phyloP scores from a whole-genome alignment of 2,797 vertebrate species.

The Epinephelus awoara region DNA sequence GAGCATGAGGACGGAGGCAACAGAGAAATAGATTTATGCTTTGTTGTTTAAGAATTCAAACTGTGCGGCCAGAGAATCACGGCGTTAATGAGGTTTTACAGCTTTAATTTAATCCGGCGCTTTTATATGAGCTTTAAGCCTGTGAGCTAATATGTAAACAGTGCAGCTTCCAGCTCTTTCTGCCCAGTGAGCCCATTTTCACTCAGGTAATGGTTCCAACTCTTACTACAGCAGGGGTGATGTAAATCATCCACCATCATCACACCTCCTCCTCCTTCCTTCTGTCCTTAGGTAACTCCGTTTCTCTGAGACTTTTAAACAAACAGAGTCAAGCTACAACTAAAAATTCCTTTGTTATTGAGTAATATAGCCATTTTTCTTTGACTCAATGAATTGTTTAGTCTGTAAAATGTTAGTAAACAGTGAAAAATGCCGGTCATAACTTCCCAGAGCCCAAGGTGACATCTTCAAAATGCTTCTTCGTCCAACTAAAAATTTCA shows the following conservation, averaged over 20 bases:
- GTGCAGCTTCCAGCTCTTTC: slow-evolving; percentile 38
- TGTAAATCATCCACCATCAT: slow-evolving; percentile 28
- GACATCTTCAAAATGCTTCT: no score
- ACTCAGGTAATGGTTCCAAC: slow-evolving; percentile 32
- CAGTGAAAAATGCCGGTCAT: not conserved
- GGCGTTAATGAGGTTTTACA: slow-evolving; percentile 51
- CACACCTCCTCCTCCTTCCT: slow-evolving; percentile 9
- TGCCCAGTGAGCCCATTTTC: slow-evolving; percentile 29
- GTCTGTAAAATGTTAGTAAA: not conserved
- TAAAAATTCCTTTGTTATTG: not conserved
- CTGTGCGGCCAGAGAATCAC: slow-evolving; percentile 19
- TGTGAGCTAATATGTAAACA: slow-evolving; percentile 5
- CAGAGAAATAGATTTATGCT: slow-evolving; percentile 28
- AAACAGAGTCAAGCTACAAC: not conserved
- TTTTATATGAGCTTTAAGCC: slow-evolving; percentile 48
- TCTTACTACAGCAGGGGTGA: slow-evolving; percentile 40
- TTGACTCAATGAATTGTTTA: not conserved
- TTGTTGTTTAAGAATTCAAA: slow-evolving; percentile 33
- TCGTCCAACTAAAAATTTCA: no score
- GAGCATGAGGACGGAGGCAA: no score
- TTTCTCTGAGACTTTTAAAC: slow-evolving; percentile 7
- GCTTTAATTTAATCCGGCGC: slow-evolving; percentile 33
- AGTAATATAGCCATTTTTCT: not conserved
- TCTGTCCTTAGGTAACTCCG: slow-evolving; percentile 42
- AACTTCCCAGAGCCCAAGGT: not conserved